phyloP scores from a whole-genome alignment of 2,797 vertebrate genomes.

The Periparus ater region DNA sequence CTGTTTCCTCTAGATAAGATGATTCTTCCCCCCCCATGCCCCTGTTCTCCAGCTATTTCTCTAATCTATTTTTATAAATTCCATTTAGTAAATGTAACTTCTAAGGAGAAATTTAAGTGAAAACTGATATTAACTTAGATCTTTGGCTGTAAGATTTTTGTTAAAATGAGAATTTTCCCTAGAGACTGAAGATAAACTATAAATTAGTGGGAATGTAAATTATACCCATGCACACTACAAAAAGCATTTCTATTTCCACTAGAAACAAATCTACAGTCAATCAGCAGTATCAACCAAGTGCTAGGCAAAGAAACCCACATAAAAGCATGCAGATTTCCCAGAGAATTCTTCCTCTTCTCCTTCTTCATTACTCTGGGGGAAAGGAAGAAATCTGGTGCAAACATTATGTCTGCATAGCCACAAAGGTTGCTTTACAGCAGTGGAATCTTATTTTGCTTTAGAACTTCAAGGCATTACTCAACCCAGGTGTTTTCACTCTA shows the following conservation, averaged over 20 bases:
- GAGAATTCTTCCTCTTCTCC: background rate
- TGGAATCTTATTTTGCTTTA: background rate
- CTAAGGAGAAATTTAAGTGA: background rate
- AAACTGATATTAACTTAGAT: background rate
- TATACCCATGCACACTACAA: background rate
- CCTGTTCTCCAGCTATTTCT: background rate
- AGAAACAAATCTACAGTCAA: background rate
- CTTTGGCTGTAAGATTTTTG: background rate
- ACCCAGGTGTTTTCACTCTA: background rate
- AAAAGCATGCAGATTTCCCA: background rate
- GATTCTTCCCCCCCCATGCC: rapidly evolving
- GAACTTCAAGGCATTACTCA: background rate
- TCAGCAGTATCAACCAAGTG: background rate
- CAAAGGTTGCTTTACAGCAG: background rate
- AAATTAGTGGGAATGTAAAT: background rate
- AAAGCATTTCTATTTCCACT: background rate
- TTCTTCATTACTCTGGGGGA: background rate
- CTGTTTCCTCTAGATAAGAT: background rate
- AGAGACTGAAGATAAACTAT: background rate
- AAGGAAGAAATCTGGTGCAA: background rate
- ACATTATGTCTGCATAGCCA: too few relatives aligned
- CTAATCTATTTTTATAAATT: background rate
- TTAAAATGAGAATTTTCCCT: background rate
- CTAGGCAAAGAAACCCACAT: background rate
- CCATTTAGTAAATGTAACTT: background rate